These are phyloP conservation scores for Melitaea cinxia DNA, from an alignment of 1,140 invertebrate species.

Conservation along the genomic window DNA sequence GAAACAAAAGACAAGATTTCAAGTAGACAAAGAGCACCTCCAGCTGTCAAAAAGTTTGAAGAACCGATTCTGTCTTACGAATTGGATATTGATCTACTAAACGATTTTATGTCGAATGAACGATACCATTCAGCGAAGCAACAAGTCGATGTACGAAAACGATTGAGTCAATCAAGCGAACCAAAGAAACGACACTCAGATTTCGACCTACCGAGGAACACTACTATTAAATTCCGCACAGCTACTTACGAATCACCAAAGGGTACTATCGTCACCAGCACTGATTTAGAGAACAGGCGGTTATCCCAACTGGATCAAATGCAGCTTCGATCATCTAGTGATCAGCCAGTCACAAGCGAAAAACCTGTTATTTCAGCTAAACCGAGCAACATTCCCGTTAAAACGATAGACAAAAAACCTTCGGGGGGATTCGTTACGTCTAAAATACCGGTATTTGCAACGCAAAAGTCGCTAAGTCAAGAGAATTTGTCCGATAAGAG, in stretches of 20 bases:
- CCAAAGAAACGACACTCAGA: constrained; percentile 80
- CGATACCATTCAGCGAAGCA: constrained; percentile 72
- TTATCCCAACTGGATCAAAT: constrained; percentile 77
- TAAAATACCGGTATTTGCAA: constrained; percentile 79
- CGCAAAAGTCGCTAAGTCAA: constrained; percentile 75
- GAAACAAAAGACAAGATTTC: constrained; percentile 63
- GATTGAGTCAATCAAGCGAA: constrained; percentile 64
- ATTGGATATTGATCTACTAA: constrained; percentile 70
- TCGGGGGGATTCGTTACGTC: constrained; percentile 66
- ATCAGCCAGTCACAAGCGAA: constrained; percentile 45
- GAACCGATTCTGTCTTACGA: constrained; percentile 71
- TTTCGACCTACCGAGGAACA: constrained; percentile 78
- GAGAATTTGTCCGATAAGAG: constrained; percentile 75
- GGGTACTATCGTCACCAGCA: constrained; percentile 73
- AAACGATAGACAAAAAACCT: constrained; percentile 65
- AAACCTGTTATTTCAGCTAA: constrained; percentile 73
- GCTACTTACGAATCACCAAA: constrained; percentile 82
- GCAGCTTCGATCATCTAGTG: constrained; percentile 53
- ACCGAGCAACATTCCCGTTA: constrained; percentile 78
- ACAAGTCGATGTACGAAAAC: constrained; percentile 62
- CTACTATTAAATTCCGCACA: constrained; percentile 83
- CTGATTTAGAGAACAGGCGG: constrained; percentile 73
- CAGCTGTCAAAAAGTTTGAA: constrained; percentile 44
- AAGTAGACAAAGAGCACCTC: constrained; percentile 64
- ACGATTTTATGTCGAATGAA: constrained; percentile 78